Conservation (phyloP, 2,888 invertebrate species). For the Tachystola acroxantha region DNA sequence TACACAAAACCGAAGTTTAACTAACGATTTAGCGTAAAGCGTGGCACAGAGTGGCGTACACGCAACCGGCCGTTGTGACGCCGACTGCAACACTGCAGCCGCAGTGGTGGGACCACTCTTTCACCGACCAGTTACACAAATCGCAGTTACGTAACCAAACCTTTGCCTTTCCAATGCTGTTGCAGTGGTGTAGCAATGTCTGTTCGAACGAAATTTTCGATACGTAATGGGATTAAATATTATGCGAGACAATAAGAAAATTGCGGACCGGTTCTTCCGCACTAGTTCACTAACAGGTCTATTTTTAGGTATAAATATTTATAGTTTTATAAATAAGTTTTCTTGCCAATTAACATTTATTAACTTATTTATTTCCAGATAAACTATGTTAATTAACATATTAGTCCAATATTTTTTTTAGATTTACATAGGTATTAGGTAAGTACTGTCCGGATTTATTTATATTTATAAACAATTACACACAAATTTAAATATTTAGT, state of each 20-base stretch:
- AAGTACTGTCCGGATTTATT: too few species aligned
- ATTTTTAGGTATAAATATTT: too few species aligned
- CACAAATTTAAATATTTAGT: too few species aligned
- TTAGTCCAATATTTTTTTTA: too few species aligned
- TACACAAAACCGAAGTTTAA: constrained; percentile 8
- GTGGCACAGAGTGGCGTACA: constrained; percentile 13
- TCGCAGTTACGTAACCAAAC: constrained; percentile 49
- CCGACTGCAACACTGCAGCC: constrained; percentile 57
- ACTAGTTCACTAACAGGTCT: too few species aligned
- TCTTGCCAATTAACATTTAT: too few species aligned
- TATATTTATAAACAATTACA: too few species aligned
- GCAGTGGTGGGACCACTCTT: constrained; percentile 48
- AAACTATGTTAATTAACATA: too few species aligned
- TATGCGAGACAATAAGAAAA: neutral
- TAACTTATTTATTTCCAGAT: too few species aligned
- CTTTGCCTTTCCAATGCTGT: constrained; percentile 63
- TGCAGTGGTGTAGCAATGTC: constrained; percentile 28
- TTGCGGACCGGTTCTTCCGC: neutral
- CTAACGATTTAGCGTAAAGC: constrained; percentile 7
- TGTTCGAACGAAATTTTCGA: constrained; percentile 8
- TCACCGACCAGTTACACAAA: constrained; percentile 65
- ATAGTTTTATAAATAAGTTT: too few species aligned
- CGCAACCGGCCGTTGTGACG: constrained; percentile 41
- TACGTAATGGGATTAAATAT: constrained; percentile 10
- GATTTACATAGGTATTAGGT: too few species aligned